These are phyloP conservation scores for Empis stercorea DNA, from an alignment of 2,888 invertebrate genomes.

Conservation along the genomic window DNA sequence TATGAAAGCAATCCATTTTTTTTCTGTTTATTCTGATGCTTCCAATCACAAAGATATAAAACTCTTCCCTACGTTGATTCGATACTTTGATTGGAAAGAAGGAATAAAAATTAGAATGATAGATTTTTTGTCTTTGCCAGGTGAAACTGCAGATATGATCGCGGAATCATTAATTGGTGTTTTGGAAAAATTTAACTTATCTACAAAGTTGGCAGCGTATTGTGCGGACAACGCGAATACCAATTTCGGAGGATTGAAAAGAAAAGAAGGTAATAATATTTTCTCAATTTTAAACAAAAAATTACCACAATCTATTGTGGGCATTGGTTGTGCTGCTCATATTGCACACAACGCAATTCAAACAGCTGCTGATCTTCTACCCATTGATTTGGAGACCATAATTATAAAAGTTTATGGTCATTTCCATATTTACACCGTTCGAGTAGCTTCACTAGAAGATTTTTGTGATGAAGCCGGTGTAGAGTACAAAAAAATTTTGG, in stretches of 20 bases:
- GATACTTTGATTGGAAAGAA: background rate
- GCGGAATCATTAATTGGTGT: background rate
- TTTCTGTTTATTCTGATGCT: too few species aligned
- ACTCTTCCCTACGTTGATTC: background rate
- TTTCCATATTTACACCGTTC: conserved; percentile 17
- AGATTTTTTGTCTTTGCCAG: background rate
- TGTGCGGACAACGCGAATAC: background rate
- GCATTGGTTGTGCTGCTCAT: conserved; percentile 18
- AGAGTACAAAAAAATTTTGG: conserved; percentile 3
- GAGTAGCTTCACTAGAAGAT: conserved; percentile 10
- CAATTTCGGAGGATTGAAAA: background rate
- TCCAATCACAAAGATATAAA: background rate
- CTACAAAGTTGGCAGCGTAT: background rate
- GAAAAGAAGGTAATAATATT: background rate
- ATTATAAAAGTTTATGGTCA: conserved; percentile 13
- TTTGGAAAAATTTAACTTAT: background rate
- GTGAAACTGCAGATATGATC: background rate
- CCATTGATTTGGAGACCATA: conserved; percentile 12
- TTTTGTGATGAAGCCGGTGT: conserved; percentile 3
- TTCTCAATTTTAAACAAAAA: background rate
- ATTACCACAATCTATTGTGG: background rate
- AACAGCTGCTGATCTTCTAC: conserved; percentile 13
- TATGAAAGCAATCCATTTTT: too few species aligned
- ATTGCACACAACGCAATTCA: conserved; percentile 5
- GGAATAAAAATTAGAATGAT: background rate